These are phyloP conservation scores for Willowsia nigromaculata DNA, from an alignment of 2,888 invertebrate genomes.

Conservation along the genomic window DNA sequence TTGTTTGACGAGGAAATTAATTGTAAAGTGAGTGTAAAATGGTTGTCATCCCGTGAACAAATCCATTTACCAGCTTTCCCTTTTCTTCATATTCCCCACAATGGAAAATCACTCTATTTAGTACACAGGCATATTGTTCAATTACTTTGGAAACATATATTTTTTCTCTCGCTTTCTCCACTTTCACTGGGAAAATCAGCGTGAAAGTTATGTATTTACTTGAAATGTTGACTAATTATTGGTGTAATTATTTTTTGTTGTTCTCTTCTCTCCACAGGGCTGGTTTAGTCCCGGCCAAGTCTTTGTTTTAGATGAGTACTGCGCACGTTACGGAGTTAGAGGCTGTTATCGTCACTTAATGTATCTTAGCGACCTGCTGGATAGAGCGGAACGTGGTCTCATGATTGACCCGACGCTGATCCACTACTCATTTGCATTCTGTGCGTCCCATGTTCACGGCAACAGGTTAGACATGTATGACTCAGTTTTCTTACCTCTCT, in stretches of 20 bases:
- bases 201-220: background rate
- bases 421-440: slow-evolving; percentile 99
- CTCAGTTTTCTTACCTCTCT: slow-evolving; percentile 75
- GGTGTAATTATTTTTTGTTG: background rate
- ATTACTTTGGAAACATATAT: too few species aligned
- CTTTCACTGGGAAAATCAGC: too few species aligned
- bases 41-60: background rate
- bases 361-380: slow-evolving; percentile 96
- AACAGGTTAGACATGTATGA: slow-evolving; percentile 88
- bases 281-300: slow-evolving; percentile 99
- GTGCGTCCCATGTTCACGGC: slow-evolving; percentile 99
- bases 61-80: background rate
- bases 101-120: too few species aligned
- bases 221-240: background rate
- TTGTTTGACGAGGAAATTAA: background rate
- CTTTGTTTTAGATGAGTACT: slow-evolving; percentile 98
- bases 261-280: slow-evolving; percentile 84
- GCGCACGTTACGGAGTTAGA: slow-evolving; percentile 97
- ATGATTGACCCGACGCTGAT: slow-evolving; percentile 99
- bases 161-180: too few species aligned
- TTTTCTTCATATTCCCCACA: background rate
- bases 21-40: slow-evolving; percentile 3
- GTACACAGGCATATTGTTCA: too few species aligned
- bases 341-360: slow-evolving; percentile 98
- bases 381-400: slow-evolving; percentile 94